Evolutionary conservation across 2,888 invertebrate genomes (phyloP), one percentile per base, ranked within the genome.

Genomic region (Eremobia ochroleuca): DNA sequence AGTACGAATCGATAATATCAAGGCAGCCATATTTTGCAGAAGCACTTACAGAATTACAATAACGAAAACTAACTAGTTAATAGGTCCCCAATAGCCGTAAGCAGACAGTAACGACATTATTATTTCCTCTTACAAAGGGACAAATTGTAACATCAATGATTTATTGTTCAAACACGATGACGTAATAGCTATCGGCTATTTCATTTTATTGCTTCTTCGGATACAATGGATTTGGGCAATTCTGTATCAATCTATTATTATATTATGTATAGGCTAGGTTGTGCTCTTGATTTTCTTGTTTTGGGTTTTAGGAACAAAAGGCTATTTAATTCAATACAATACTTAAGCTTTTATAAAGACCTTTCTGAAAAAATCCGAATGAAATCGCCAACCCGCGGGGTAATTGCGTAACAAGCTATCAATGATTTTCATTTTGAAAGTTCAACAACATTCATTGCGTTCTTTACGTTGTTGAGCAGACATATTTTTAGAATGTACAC

Each of bases 151-250:
- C 85, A 70, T 81, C 72, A 81, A 81, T 85, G 77, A 83, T 83
- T 83, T 83, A 83, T 85, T 73, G 85, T 83, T 81, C 76, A 76
- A 81, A 75, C 67, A 69, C 68, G 76, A 81, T 85, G 83, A 81
- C 82, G 77, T 83, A 85, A 83, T 85, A 73, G 82, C 73, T 85
- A 77, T 77, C 83, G 82, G 83, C 85, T 77, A 83, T 83, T 83
- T 70, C 58, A 71, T 73, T 83, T 73, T 85, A 83, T 81, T 81
- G 66, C 73, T 82, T 59, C 73, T 73, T 52, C 52, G 62, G 34
- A 59, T 73, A 70, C 69, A 77, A 82, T 75, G 28, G 69, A 75
- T 80, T 80, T 71, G 64, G 69, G 71, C 85, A 85, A 69, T 82
- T 76, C 71, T 80, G 43, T 85, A 66, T 75, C 34, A 69, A 65